These are phyloP conservation scores for Coreoperca whiteheadi DNA, from an alignment of 2,113 vertebrate genomes.

Conservation along the genomic window DNA sequence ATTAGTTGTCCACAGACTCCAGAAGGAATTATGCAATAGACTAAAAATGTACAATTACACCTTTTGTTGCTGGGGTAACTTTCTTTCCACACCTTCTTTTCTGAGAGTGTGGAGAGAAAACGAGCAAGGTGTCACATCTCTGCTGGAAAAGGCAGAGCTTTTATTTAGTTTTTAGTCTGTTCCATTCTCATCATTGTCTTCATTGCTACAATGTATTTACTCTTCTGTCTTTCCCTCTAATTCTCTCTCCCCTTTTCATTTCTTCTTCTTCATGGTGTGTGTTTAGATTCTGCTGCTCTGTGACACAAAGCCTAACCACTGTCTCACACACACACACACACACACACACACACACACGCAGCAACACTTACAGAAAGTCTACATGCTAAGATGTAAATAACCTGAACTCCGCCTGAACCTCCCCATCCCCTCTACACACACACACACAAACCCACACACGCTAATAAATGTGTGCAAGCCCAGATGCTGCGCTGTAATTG, in stretches of 20 bases:
- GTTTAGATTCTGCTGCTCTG: slow-evolving; percentile 71
- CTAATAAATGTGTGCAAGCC: slow-evolving; percentile 77
- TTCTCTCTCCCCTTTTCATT: slow-evolving; percentile 49
- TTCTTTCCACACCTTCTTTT: slow-evolving; percentile 2
- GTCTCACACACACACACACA: slow-evolving; percentile 57
- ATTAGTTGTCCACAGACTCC: slow-evolving; percentile 22
- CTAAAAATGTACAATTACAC: slow-evolving; percentile 24
- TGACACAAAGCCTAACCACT: slow-evolving; percentile 63
- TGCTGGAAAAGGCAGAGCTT: slow-evolving; percentile 44
- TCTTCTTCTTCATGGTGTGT: slow-evolving; percentile 52
- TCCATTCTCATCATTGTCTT: slow-evolving; percentile 52
- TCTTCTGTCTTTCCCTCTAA: slow-evolving; percentile 58
- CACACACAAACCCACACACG: slow-evolving; percentile 51
- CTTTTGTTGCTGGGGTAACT: slow-evolving; percentile 24
- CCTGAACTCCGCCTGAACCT: slow-evolving; percentile 78
- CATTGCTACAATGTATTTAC: slow-evolving; percentile 40
- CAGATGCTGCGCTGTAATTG: slow-evolving; percentile 85
- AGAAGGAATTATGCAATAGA: slow-evolving; percentile 45
- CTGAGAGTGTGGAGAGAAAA: slow-evolving; percentile 15
- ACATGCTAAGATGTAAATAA: slow-evolving; percentile 75
- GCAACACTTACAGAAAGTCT: slow-evolving; percentile 63
- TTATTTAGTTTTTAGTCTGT: slow-evolving; percentile 26
- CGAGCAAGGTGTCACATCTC: slow-evolving; percentile 4
- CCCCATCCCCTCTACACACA: slow-evolving; percentile 32
- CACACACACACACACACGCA: slow-evolving; percentile 52